These are phyloP conservation scores for Catajapyx aquilonaris DNA, from an alignment of 1,140 invertebrate species.

Conservation along the genomic window DNA sequence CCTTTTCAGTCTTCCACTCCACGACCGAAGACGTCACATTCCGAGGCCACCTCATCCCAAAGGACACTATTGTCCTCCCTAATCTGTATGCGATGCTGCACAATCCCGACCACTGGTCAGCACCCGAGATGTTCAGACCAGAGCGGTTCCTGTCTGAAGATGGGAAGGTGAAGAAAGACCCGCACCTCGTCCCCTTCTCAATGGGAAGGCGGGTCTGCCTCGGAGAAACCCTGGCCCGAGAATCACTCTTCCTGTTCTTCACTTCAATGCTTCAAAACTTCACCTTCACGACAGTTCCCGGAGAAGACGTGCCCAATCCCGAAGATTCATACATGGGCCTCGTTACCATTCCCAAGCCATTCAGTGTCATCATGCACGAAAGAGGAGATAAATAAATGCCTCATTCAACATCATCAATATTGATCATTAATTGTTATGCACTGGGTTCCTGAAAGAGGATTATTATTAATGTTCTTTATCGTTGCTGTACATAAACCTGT, in stretches of 20 bases:
- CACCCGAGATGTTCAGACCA: constrained; percentile 52
- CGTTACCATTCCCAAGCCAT: constrained; percentile 7
- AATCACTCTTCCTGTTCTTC: constrained; percentile 30
- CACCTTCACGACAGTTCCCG: constrained; percentile 18
- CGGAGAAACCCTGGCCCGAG: constrained; percentile 34
- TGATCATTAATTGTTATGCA: no score
- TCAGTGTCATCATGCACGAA: no score
- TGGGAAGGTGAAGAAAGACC: constrained; percentile 40
- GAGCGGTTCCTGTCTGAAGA: constrained; percentile 45
- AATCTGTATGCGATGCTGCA: constrained; percentile 56
- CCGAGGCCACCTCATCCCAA: constrained; percentile 49
- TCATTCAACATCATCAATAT: no score
- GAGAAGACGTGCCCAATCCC: constrained; percentile 15
- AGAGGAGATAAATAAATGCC: no score
- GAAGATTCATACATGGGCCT: constrained; percentile 7
- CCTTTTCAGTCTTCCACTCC: constrained; percentile 51
- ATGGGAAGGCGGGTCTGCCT: constrained; percentile 36
- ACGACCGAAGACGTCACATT: constrained; percentile 45
- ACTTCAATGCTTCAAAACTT: constrained; percentile 29
- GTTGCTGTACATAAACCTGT: no score
- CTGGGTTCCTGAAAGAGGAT: no score
- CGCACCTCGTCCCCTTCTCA: constrained; percentile 54
- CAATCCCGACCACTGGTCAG: constrained; percentile 39
- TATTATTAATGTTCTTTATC: no score
- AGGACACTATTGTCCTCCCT: constrained; percentile 65